phyloP scores from a whole-genome alignment of 2,888 invertebrate species.

The Liodrosophila aerea region DNA sequence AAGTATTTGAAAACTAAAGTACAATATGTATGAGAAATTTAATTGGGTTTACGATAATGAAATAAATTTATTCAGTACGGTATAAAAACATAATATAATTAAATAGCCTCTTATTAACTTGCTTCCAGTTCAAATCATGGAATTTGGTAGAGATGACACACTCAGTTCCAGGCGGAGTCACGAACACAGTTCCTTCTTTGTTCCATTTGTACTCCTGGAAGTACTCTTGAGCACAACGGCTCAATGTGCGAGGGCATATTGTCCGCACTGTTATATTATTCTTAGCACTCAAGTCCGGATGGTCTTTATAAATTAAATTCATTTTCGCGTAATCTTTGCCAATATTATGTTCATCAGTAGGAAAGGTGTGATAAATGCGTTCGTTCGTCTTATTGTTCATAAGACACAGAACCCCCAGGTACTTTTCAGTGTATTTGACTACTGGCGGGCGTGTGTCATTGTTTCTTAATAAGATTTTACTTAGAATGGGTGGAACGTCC shows the following conservation, averaged over 20 bases:
- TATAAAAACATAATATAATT: conserved; percentile 1
- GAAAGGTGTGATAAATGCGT: neutral
- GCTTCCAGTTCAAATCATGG: neutral
- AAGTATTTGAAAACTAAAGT: no score
- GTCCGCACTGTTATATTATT: neutral
- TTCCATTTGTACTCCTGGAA: neutral
- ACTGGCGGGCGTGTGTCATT: neutral
- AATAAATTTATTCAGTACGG: neutral
- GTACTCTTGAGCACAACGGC: neutral
- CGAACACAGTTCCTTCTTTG: neutral
- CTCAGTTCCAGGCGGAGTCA: neutral
- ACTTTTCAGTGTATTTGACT: neutral
- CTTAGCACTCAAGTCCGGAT: neutral
- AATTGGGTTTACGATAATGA: neutral
- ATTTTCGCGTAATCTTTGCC: neutral
- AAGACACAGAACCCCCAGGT: neutral
- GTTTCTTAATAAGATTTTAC: neutral
- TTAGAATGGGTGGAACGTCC: neutral
- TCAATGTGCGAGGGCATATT: neutral
- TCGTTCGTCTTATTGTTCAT: neutral
- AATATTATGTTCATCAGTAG: neutral
- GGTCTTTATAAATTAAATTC: neutral
- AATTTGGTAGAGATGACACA: neutral
- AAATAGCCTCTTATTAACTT: neutral
- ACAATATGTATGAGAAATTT: no score